phyloP scores from a whole-genome alignment of 2,797 vertebrate species.

The Coregonus ussuriensis region DNA sequence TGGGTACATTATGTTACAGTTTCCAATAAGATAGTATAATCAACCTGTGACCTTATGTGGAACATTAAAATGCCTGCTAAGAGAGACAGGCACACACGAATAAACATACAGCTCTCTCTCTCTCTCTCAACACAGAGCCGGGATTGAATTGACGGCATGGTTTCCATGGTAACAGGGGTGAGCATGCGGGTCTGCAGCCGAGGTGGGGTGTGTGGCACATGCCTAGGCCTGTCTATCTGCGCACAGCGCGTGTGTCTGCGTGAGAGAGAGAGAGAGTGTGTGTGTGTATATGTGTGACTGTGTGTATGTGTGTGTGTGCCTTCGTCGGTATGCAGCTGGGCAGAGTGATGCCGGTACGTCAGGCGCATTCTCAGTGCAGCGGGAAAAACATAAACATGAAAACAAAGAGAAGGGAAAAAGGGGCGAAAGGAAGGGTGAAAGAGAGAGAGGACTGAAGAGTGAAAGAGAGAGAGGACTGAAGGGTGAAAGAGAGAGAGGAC shows the following conservation, averaged over 20 bases:
- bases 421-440: not conserved
- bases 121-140: not conserved
- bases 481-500: too few relatives aligned
- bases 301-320: not conserved
- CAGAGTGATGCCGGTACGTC: not conserved
- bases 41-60: too few relatives aligned
- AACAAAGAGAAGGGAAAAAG: not conserved
- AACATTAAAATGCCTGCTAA: too few relatives aligned
- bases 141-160: constrained; percentile 14
- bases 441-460: too few relatives aligned
- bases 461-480: too few relatives aligned
- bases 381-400: constrained; percentile 7
- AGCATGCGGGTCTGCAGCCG: constrained; percentile 8
- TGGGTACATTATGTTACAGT: not conserved
- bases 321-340: constrained; percentile 11
- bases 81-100: constrained; percentile 26
- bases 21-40: too few relatives aligned
- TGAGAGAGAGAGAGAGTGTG: not conserved
- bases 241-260: not conserved
- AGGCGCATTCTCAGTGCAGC: not conserved
- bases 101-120: constrained; percentile 23
- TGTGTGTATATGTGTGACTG: not conserved
- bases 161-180: constrained; percentile 16
- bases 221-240: constrained; percentile 9
- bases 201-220: constrained; percentile 5